Evolutionary conservation across 1,140 invertebrate genomes (phyloP), one percentile per base, ranked within the genome.

Genomic region (Streblospio benedicti): DNA sequence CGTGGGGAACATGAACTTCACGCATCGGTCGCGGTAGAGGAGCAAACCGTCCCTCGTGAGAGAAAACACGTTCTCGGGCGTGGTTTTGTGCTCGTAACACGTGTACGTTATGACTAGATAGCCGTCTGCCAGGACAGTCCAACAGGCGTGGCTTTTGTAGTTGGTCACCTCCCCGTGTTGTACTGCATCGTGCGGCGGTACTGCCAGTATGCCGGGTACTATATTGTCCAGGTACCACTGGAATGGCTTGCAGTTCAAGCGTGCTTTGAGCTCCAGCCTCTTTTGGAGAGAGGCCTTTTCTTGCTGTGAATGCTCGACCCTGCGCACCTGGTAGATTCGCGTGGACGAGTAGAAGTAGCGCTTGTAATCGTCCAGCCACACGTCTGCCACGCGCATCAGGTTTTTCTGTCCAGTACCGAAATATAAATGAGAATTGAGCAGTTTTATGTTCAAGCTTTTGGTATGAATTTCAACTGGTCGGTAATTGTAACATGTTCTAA

Each of bases 171-270:
- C 64, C 14, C 66, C 66, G 54, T 57, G 56, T 31, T 51, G 61
- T n/a, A 38, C 6, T 32, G 57, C 57, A 49, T 64, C 51, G 18
- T 31, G 45, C 5, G 63, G 43, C n/a, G 66, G 66, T 9, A 57
- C 43, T 31, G 60, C 55, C n/a, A 64, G 41, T n/a, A n/a, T n/a
- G 30, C 65, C 65, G 5, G 66, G 66, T 20, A 65, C 45, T 9
- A 67, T 30, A 33, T 67, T 60, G 12, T 61, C 33, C 30, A 67
- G 31, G 31, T 45, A 64, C 66, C 66, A 67, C n/a, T 45, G 35
- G 49, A 67, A 67, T 32, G 41, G 31, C 30, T 63, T 60, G 33
- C 66, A 67, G 4, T 59, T 20, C 14, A 67, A 27, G 18, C 32
- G 41, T 33, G 50, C 35, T 33, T 50, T 57, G 20, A 57, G 38